Base-by-base conservation (phyloP, 2,113 vertebrate species). In the Catagonus wagneri region DNA sequence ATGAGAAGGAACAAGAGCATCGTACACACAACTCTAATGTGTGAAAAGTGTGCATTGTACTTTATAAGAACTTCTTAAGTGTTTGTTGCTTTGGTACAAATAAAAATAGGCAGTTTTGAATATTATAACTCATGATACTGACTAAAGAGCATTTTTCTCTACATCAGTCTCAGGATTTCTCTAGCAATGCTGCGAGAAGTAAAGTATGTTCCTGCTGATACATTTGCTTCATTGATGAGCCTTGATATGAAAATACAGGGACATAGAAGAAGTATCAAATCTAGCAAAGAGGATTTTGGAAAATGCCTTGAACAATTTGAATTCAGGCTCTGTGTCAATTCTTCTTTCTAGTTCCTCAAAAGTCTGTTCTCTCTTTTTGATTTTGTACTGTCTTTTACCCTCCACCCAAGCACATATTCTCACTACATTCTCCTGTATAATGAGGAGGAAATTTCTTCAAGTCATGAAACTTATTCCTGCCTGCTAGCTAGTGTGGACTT, bases 41-140 rank as follows among this genome's bases (percentile, higher is more conserved):
- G 2, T 90, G 83, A 78, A 83, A 79, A 17, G 16, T 50, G 19
- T 14, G 25, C 10, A 0, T 1, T 9, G n/a, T 1, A 52, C 15
- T 91, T 58, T n/a, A 44, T 9, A 12, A 95, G 60, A 50, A 20
- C 60, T 34, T 23, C n/a, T 20, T n/a, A 80, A 54, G 14, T 25
- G 12, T 83, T 87, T 34, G 8, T 25, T 68, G 32, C 56, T 83
- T 29, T 54, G 4, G 75, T 63, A 32, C 44, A 44, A 93, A 93
- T 90, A 91, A 95, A 96, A 90, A 78, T 29, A 75, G 69, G 10
- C 92, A 6, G 5, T 65, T 92, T 39, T 91, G 17, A 72, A 60
- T 44, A 20, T 58, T 85, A 17, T 25, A 54, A 58, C 80, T 72
- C 71, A 65, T 56, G 44, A 39, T 60, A 22, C 36, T 15, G 4